Base-by-base conservation (phyloP, 1,140 invertebrate genomes). In the Metaphire vulgaris region DNA sequence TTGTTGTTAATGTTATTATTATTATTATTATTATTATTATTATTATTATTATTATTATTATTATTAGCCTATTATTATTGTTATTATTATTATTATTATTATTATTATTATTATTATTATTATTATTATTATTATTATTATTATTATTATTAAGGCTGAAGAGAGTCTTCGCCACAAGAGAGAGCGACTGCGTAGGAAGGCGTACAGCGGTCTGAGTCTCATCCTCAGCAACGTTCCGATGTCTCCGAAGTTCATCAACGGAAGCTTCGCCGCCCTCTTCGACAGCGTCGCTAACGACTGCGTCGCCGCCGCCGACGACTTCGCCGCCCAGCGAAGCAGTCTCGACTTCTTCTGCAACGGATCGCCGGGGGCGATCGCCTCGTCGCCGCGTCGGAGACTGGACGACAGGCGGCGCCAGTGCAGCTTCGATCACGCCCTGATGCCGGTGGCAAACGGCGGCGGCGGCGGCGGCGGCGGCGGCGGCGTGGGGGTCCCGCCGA, bases 181-280 rank as follows among this genome's bases (percentile, higher is more conserved):
- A 16, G 72, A 73, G 1, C 74, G 71, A 28, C 64, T 79, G 30
- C 81, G 81, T 74, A 79, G 80, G 30, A 83, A 82, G 72, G 82
- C 93, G 69, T 98, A 97, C 82, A n/a, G n/a, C n/a, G 95, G 96
- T 14, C 95, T 96, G 21, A 97, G 95, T 84, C 87, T 99, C 26
- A 86, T 99, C 31, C 91, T 96, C 14, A 87, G 87, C 79, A 97
- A 98, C 85, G 94, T 93, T 30, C 96, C 96, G 0, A 95, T 97
- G 91, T 97, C 95, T 31, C 96, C 96, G 0, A 98, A 98, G 87
- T 93, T 99, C 28, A 93, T 98, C 6, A 97, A 98, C 81, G 96
- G 94, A 0, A 97, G 93, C 79, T 98, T 96, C 86, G 95, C 93
- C 0, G 96, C 95, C 6, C 92, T 98, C 77, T 95, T 96, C 82